Conservation (phyloP, 2,797 vertebrate genomes). For the Acropternis orthonyx region DNA sequence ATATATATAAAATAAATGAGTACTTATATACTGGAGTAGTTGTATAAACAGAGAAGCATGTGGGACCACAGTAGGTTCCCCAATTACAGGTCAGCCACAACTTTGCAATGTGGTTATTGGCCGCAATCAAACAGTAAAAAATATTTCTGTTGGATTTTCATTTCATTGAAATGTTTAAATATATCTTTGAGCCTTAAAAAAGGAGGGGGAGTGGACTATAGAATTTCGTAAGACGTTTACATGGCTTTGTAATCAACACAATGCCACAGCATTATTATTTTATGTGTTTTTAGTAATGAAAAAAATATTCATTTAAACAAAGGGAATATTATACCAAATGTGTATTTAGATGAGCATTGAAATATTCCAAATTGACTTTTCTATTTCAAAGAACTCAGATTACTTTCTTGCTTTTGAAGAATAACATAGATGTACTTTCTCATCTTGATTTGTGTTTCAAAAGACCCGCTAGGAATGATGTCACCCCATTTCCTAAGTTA, state of each 20-base stretch:
- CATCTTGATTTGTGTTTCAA: neutral
- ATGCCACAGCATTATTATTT: neutral
- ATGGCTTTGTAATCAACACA: neutral
- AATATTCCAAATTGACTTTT: neutral
- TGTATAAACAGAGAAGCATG: constrained; percentile 57
- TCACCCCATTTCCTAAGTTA: neutral
- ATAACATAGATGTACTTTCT: neutral
- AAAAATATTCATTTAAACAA: neutral
- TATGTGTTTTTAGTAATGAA: neutral
- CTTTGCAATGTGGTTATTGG: constrained; percentile 70
- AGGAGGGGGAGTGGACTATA: neutral
- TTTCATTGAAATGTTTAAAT: constrained; percentile 49
- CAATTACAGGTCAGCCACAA: constrained; percentile 60
- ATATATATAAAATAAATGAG: constrained; percentile 59
- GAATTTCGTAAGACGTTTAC: constrained; percentile 22
- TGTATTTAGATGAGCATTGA: neutral
- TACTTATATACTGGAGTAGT: constrained; percentile 61
- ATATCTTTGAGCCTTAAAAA: constrained; percentile 6
- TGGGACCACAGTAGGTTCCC: constrained; percentile 55
- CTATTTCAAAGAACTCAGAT: neutral
- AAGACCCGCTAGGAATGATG: neutral
- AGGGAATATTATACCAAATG: neutral
- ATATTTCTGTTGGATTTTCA: constrained; percentile 72
- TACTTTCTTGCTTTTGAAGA: neutral
- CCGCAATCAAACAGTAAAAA: constrained; percentile 65